Evolutionary conservation across 2,797 vertebrate species (phyloP).

Genomic region (Paguma larvata): DNA sequence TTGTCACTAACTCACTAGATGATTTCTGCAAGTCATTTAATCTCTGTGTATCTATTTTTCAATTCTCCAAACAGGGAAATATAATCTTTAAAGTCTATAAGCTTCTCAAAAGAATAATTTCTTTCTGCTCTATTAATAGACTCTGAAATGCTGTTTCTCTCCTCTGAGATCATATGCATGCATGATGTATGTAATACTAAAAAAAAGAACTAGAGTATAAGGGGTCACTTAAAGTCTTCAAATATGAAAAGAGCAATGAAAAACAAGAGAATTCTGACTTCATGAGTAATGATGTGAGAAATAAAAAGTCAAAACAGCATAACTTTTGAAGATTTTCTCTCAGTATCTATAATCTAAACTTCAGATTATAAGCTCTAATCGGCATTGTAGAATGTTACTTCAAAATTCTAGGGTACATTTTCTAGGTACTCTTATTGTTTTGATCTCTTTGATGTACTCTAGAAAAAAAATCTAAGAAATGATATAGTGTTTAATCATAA

Average conservation of each 20-base stretch:
- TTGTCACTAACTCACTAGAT: background rate
- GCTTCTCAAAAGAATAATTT: conserved; percentile 20
- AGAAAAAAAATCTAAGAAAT: background rate
- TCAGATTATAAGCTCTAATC: background rate
- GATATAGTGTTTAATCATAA: background rate
- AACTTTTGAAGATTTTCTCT: background rate
- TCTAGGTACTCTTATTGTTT: background rate
- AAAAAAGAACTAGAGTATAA: background rate
- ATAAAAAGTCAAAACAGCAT: background rate
- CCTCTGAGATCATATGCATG: background rate
- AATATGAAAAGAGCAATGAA: background rate
- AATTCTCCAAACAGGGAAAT: background rate
- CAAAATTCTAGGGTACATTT: background rate
- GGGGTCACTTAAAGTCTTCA: background rate
- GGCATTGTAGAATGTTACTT: background rate
- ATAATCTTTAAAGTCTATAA: background rate
- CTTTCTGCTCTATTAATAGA: background rate
- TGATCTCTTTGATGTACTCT: background rate
- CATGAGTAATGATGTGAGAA: background rate
- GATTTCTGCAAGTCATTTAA: conserved; percentile 44
- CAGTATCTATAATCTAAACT: background rate
- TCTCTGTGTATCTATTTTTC: background rate
- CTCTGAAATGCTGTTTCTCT: background rate
- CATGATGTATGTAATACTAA: background rate
- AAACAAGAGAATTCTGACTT: background rate